Percentiles rank a stretch among this genome's conserved stretches.
phyloP scores from a whole-genome alignment of 2,797 vertebrate species.

The Orientallactaga sibirica region DNA sequence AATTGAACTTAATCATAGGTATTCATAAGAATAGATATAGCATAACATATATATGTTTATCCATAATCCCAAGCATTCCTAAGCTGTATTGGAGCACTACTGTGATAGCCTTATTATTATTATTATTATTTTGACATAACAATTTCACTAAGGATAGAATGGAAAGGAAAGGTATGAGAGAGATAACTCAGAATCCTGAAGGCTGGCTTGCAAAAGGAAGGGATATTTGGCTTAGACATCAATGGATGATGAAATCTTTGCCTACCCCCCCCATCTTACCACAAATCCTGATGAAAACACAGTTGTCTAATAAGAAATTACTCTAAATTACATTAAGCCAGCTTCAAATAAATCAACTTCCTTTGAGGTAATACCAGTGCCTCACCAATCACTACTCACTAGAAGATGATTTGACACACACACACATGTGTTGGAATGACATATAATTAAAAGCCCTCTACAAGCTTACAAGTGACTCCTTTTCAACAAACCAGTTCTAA shows the following conservation, averaged over 20 bases:
- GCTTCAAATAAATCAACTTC: not conserved
- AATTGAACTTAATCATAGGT: too few relatives aligned
- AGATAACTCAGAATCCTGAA: not conserved
- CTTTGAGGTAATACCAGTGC: not conserved
- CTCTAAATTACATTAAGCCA: not conserved
- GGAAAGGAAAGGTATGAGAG: not conserved
- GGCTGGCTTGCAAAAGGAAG: not conserved
- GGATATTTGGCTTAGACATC: not conserved
- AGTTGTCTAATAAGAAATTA: not conserved
- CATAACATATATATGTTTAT: not conserved
- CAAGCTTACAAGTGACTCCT: not conserved
- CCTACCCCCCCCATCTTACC: not conserved
- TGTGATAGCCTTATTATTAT: not conserved
- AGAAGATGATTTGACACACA: not conserved
- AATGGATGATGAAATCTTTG: not conserved
- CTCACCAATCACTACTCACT: not conserved
- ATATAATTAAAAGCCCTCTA: constrained; percentile 24
- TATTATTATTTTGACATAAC: not conserved
- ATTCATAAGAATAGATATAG: too few relatives aligned
- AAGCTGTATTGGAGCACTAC: not conserved
- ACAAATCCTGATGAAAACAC: not conserved
- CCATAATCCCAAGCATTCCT: not conserved
- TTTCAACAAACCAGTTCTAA: not conserved
- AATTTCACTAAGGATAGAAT: not conserved
- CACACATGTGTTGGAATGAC: not conserved